Conservation (phyloP, 1,140 invertebrate genomes). For the Triops cancriformis region DNA sequence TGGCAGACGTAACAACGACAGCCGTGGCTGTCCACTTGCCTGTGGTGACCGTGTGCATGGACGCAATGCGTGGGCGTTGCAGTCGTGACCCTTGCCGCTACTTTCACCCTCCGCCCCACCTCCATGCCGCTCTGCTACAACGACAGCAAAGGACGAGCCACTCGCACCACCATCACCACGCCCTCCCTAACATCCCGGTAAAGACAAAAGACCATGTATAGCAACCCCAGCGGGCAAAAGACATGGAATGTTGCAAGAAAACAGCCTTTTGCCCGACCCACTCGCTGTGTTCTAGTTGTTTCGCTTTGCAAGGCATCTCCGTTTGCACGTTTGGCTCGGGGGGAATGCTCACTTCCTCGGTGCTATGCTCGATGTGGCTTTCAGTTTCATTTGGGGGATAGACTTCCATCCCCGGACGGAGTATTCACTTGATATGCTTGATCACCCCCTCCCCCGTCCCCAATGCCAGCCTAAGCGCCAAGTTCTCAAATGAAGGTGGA, state of each 20-base stretch:
- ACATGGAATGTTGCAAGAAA: not conserved
- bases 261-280: not conserved
- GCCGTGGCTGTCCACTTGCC: not conserved
- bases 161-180: constrained; percentile 41
- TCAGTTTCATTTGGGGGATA: too few relatives aligned
- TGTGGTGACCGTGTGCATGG: constrained; percentile 90
- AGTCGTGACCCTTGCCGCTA: constrained; percentile 92
- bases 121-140: constrained; percentile 66
- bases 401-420: too few relatives aligned
- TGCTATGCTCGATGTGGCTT: too few relatives aligned
- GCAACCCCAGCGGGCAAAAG: not conserved
- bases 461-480: too few relatives aligned
- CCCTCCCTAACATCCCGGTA: constrained; percentile 27
- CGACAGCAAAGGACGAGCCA: constrained; percentile 61
- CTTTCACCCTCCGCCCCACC: constrained; percentile 95
- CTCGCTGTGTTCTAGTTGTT: not conserved
- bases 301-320: not conserved
- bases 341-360: too few relatives aligned
- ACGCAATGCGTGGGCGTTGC: constrained; percentile 94
- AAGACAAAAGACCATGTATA: not conserved
- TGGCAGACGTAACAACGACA: not conserved
- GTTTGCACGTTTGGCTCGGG: not conserved
- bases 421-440: too few relatives aligned
- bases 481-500: too few relatives aligned
- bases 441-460: too few relatives aligned